Evolutionary conservation across 2,113 vertebrate species (phyloP).

Genomic region (Apteryx owenii): DNA sequence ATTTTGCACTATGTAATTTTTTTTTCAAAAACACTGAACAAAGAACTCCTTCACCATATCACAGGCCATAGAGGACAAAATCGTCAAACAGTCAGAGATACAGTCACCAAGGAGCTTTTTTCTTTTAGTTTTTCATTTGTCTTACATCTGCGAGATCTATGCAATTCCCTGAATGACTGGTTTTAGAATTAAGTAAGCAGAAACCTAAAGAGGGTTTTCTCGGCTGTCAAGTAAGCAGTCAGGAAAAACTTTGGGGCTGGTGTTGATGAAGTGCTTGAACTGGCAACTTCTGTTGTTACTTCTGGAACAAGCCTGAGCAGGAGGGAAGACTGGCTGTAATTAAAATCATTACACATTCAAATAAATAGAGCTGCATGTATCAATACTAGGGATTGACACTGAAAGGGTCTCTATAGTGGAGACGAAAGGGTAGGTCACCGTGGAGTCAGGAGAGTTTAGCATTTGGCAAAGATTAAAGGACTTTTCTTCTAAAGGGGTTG

Average conservation of each 20-base stretch:
- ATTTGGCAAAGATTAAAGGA: background rate
- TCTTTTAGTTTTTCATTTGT: background rate
- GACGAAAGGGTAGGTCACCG: background rate
- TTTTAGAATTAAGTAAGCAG: conserved; percentile 21
- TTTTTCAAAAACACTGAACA: background rate
- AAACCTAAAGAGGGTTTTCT: background rate
- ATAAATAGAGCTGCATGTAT: background rate
- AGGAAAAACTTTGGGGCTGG: background rate
- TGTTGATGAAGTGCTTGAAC: conserved; percentile 52
- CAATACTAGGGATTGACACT: background rate
- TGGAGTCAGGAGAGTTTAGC: background rate
- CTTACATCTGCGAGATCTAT: background rate
- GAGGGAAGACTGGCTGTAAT: background rate
- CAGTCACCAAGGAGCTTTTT: background rate
- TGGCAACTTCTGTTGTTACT: conserved; percentile 31
- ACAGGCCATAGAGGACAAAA: background rate
- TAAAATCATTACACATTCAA: background rate
- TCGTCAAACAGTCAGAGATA: background rate
- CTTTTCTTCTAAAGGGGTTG: background rate
- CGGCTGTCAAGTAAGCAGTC: background rate
- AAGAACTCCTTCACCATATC: background rate
- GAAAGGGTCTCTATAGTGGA: background rate
- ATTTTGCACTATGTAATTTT: background rate
- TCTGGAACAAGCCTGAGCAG: conserved; percentile 11
- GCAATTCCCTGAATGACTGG: background rate